Evolutionary conservation across 2,113 vertebrate species (phyloP).

Genomic region (Microtus ochrogaster): DNA sequence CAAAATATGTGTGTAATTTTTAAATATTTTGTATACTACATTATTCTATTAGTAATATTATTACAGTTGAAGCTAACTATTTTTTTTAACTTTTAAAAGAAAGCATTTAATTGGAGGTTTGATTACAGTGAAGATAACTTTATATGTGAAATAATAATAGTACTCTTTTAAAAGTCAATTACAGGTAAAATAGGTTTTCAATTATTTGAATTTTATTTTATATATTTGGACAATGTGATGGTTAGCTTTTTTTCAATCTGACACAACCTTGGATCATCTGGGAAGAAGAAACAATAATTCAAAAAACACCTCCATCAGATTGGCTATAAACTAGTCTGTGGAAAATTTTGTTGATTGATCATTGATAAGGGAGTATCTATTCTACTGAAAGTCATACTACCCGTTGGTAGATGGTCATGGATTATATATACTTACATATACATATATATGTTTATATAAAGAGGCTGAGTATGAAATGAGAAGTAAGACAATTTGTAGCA

Average conservation of each 20-base stretch:
- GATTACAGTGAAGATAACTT: not conserved
- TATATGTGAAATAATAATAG: not conserved
- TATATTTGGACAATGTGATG: not conserved
- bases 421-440: too few species aligned
- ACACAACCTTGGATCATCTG: too few species aligned
- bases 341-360: not conserved
- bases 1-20: not conserved
- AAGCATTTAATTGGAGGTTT: not conserved
- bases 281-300: not conserved
- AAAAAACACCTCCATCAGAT: not conserved
- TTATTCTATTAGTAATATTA: not conserved
- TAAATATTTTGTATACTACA: not conserved
- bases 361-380: not conserved
- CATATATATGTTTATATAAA: too few species aligned
- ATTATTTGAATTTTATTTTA: not conserved
- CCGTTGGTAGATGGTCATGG: too few species aligned
- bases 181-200: not conserved
- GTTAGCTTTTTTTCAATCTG: not conserved
- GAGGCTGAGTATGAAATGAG: not conserved
- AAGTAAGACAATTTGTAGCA: not conserved
- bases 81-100: not conserved
- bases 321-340: not conserved
- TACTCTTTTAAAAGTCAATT: not conserved
- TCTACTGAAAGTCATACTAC: not conserved
- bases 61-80: slow-evolving; percentile 13